phyloP scores from a whole-genome alignment of 23 tunicate genomes.

The Trididemnum miniatum region DNA sequence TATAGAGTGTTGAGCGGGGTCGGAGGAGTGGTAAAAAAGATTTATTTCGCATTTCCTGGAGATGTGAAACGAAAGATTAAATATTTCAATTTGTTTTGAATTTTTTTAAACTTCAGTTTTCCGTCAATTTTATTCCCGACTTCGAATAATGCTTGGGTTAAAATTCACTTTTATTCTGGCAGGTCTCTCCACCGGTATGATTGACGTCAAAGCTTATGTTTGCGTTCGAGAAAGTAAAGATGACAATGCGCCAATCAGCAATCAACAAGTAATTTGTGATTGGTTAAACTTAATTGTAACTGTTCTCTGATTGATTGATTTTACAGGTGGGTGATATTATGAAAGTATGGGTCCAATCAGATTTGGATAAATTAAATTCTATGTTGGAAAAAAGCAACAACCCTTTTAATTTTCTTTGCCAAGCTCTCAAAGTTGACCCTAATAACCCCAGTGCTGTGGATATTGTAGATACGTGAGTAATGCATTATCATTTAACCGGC shows the following conservation, averaged over 20 bases:
- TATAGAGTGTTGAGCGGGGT: too few species aligned
- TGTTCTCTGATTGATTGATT: background rate
- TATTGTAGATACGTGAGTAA: constrained; percentile 53
- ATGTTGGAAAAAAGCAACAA: constrained; percentile 56
- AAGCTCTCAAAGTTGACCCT: constrained; percentile 44
- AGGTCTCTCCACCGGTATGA: constrained; percentile 3
- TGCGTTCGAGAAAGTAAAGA: background rate
- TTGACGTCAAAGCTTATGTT: constrained; percentile 19
- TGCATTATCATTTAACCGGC: too few species aligned
- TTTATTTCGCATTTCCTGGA: too few species aligned
- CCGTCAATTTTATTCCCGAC: too few species aligned
- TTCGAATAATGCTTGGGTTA: too few species aligned
- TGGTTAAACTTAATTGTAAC: too few species aligned
- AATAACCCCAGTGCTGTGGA: constrained; percentile 27
- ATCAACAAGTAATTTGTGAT: background rate
- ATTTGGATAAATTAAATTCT: constrained; percentile 55
- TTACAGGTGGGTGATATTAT: constrained; percentile 57
- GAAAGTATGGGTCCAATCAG: constrained; percentile 78
- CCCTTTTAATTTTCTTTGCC: constrained; percentile 71
- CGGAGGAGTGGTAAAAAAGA: too few species aligned
- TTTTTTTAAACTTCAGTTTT: too few species aligned
- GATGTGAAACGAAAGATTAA: too few species aligned
- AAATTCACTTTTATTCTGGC: background rate
- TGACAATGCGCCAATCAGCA: background rate
- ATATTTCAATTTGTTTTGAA: too few species aligned